phyloP scores from a whole-genome alignment of 2,113 vertebrate genomes.

The Alces alces region DNA sequence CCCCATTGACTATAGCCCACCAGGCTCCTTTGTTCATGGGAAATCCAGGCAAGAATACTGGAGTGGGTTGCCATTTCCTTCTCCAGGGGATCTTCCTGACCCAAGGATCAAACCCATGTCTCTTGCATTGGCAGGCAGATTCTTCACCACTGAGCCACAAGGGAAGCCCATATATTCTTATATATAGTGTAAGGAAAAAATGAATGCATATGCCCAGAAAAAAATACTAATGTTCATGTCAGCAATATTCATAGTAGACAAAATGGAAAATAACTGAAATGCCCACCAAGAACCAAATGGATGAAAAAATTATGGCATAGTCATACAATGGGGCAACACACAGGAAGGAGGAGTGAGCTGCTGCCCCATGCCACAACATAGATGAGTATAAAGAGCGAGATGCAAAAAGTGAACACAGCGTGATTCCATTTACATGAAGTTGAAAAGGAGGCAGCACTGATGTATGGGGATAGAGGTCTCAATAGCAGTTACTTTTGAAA shows the following conservation, averaged over 20 bases:
- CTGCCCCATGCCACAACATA: neutral
- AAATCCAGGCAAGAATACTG: neutral
- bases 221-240: neutral
- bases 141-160: neutral
- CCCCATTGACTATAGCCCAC: neutral
- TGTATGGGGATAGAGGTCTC: neutral
- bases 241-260: neutral
- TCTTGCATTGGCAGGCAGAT: neutral
- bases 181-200: neutral
- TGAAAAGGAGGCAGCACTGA: neutral
- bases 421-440: neutral
- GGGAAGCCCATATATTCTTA: neutral
- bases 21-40: neutral
- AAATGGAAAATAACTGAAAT: neutral
- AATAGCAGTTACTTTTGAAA: neutral
- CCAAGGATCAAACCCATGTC: neutral
- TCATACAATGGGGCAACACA: neutral
- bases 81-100: neutral
- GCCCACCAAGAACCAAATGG: neutral
- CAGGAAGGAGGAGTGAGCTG: neutral
- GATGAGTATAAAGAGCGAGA: neutral
- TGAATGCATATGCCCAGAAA: neutral
- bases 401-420: neutral
- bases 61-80: neutral
- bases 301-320: neutral